Conservation (phyloP, 2,888 invertebrate genomes). For the Lepidocyrtinus sp. region DNA sequence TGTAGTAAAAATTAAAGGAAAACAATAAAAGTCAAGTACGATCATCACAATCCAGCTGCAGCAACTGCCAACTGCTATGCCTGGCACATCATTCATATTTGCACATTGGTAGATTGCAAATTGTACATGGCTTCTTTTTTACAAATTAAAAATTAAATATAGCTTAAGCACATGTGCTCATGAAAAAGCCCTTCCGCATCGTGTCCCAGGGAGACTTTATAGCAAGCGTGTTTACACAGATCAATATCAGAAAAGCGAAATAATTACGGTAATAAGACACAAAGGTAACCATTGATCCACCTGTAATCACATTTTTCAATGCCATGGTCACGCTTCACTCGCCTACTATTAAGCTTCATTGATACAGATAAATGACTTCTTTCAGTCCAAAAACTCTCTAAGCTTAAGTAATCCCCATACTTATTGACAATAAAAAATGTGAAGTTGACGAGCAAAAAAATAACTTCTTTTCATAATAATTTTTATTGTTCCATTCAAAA, state of each 20-base stretch:
- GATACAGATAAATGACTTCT: constrained; percentile 8
- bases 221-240: not conserved
- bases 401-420: too few species aligned
- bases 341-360: constrained; percentile 35
- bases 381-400: not conserved
- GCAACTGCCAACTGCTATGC: too few species aligned
- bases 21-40: too few species aligned
- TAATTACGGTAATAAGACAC: not conserved
- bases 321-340: constrained; percentile 54
- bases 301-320: constrained; percentile 47
- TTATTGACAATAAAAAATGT: constrained; percentile 21
- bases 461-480: not conserved
- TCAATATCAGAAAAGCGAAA: not conserved
- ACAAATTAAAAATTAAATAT: too few species aligned
- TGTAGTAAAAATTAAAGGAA: too few species aligned
- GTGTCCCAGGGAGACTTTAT: too few species aligned
- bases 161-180: too few species aligned
- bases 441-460: constrained; percentile 28
- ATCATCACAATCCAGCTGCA: too few species aligned
- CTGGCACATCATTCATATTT: too few species aligned
- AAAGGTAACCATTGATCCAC: constrained; percentile 32
- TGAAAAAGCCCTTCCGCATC: too few species aligned
- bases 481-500: constrained; percentile 27
- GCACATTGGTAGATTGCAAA: too few species aligned
- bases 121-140: too few species aligned